Evolutionary conservation across 2,113 vertebrate species (phyloP).

Genomic region (Stegostoma tigrinum): DNA sequence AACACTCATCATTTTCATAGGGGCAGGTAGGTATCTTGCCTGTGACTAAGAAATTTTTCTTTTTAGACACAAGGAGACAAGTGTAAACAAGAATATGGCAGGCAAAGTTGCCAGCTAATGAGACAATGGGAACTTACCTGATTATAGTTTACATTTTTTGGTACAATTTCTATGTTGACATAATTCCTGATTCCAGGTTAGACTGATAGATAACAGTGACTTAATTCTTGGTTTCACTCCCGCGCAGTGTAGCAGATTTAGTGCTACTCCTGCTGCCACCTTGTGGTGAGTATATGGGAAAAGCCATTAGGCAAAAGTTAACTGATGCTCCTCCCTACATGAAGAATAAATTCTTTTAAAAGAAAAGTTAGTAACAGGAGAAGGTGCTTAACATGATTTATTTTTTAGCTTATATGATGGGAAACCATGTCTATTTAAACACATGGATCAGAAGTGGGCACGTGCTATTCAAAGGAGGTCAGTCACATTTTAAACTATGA

Average conservation of each 20-base stretch:
- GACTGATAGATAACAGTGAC: background rate
- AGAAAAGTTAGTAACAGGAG: no score
- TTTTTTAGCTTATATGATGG: background rate
- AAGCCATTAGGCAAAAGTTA: background rate
- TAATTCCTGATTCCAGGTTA: background rate
- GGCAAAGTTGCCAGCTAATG: background rate
- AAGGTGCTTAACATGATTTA: background rate
- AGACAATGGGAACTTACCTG: background rate
- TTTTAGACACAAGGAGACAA: background rate
- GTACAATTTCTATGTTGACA: background rate
- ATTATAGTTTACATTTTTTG: background rate
- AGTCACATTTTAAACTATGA: background rate
- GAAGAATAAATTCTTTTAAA: background rate
- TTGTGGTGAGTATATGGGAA: background rate
- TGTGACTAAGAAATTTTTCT: background rate
- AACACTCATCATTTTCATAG: background rate
- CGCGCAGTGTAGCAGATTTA: background rate
- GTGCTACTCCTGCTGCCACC: slow-evolving; percentile 1
- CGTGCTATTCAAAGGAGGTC: background rate
- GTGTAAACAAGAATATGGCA: no score
- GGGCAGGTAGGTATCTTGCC: background rate
- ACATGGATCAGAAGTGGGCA: background rate
- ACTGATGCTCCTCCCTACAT: background rate
- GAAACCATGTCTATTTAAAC: background rate
- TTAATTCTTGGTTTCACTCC: no score